Evolutionary conservation across 2,797 vertebrate genomes (phyloP), one percentile per base, ranked within the genome.

Genomic region (Ispidina lecontei): DNA sequence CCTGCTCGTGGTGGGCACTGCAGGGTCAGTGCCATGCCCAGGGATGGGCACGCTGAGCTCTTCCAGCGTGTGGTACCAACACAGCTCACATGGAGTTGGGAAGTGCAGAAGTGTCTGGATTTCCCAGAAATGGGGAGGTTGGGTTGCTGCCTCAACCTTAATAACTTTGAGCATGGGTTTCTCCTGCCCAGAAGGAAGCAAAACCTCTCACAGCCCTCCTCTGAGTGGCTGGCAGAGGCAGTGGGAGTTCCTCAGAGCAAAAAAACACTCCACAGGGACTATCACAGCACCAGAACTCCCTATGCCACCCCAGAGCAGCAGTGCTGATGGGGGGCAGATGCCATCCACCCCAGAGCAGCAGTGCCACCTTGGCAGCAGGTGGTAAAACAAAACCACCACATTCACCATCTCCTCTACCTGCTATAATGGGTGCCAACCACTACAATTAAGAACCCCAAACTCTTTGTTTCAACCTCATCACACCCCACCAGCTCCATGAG

Each of bases 281-380:
- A 26, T 43, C 16, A 10, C 19, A 67, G 31, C 19, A 55, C 18
- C 7, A 2, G 29, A 18, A n/a, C 31, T 56, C 16, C 37, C 26
- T 4, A 6, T 20, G n/a, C 31, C 39, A 29, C 20, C 54, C 31
- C 47, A 22, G 51, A 76, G 60, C 33, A 76, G 79, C 47, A 20
- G 33, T 15, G n/a, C 39, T 0, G 11, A 37, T 1, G 1, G 0
- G 8, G 29, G 28, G n/a, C 29, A 15, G 68, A 25, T 1, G 1
- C 17, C 15, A 49, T 59, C 41, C 58, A 65, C 25, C 39, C 56
- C 37, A 19, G 22, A 20, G 22, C 64, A 55, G 52, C 35, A 29
- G 28, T 28, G 67, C 17, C 73, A 39, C 47, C 59, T 12, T 10
- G 63, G 71, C 4, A 5, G 87, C 44, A 29, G 76, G 9, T n/a